Conservation (phyloP, 1,140 invertebrate genomes). For the Monomorium pharaonis region DNA sequence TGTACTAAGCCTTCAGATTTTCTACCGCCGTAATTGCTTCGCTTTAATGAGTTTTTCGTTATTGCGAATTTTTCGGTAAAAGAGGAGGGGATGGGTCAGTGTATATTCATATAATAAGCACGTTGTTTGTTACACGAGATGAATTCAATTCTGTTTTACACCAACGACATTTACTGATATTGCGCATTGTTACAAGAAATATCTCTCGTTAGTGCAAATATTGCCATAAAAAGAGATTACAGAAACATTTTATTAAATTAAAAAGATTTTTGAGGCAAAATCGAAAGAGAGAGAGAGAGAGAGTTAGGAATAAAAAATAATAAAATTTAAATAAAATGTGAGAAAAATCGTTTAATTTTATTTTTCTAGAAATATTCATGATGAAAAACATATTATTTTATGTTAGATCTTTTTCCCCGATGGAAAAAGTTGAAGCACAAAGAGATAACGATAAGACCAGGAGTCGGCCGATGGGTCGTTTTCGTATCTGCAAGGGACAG, state of each 20-base stretch:
- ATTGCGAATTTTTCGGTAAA: conserved; percentile 13
- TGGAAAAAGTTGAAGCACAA: no score
- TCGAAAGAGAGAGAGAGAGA: no score
- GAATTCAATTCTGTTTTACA: conserved; percentile 7
- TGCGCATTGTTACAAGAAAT: conserved; percentile 3
- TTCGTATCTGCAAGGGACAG: conserved; percentile 1
- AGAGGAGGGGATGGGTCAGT: background rate
- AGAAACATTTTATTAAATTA: background rate
- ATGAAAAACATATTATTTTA: no score
- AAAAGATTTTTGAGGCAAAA: no score
- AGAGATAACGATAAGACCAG: background rate
- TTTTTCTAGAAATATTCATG: background rate
- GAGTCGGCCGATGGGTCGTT: background rate
- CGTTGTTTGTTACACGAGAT: background rate
- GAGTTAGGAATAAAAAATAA: no score
- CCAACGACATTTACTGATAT: background rate
- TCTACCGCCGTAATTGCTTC: background rate
- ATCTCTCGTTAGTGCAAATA: conserved; percentile 22
- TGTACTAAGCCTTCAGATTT: conserved; percentile 24
- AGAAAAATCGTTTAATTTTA: no score
- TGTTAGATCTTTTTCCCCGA: no score
- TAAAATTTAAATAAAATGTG: background rate
- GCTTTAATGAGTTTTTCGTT: conserved; percentile 39
- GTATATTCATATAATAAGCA: background rate
- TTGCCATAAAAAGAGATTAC: background rate